Evolutionary conservation across 2,888 invertebrate species (phyloP).

Genomic region (Orthosia gothica): DNA sequence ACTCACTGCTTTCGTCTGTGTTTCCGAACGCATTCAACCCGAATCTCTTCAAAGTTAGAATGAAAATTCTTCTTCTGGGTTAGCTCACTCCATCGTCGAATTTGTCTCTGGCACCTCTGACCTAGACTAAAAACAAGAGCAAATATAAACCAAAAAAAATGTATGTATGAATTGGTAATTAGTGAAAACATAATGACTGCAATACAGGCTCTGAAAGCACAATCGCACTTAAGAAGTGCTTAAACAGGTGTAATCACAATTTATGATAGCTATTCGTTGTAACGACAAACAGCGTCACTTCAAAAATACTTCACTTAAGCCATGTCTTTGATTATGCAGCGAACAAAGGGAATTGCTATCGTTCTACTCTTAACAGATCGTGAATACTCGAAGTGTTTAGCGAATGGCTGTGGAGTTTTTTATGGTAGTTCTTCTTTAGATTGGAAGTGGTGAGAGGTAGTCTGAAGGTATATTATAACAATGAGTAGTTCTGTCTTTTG

Average conservation of each 20-base stretch:
- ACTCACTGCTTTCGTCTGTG: too few relatives aligned
- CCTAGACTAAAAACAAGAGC: too few relatives aligned
- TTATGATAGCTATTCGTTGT: slow-evolving; percentile 42
- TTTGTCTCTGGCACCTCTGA: too few relatives aligned
- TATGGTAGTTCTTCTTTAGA: not conserved
- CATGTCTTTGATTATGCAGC: slow-evolving; percentile 37
- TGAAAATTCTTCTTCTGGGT: too few relatives aligned
- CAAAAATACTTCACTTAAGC: too few relatives aligned
- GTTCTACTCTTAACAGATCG: slow-evolving; percentile 45
- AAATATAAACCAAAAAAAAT: too few relatives aligned
- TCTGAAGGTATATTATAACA: not conserved
- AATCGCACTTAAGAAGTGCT: slow-evolving; percentile 25
- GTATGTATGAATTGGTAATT: not conserved
- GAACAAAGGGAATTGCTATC: slow-evolving; percentile 45
- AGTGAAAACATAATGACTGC: slow-evolving; percentile 8
- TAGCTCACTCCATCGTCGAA: too few relatives aligned
- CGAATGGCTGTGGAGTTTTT: slow-evolving; percentile 7
- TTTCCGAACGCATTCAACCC: too few relatives aligned
- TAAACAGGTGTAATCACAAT: slow-evolving; percentile 30
- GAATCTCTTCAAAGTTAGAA: too few relatives aligned
- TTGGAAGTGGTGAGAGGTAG: not conserved
- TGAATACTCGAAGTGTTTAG: slow-evolving; percentile 28
- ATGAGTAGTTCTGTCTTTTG: not conserved
- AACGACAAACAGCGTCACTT: slow-evolving; percentile 46
- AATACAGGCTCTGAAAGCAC: not conserved